Evolutionary conservation across 2,797 vertebrate genomes (phyloP), one percentile per base, ranked within the genome.

Genomic region (Enteromius paludinosus): DNA sequence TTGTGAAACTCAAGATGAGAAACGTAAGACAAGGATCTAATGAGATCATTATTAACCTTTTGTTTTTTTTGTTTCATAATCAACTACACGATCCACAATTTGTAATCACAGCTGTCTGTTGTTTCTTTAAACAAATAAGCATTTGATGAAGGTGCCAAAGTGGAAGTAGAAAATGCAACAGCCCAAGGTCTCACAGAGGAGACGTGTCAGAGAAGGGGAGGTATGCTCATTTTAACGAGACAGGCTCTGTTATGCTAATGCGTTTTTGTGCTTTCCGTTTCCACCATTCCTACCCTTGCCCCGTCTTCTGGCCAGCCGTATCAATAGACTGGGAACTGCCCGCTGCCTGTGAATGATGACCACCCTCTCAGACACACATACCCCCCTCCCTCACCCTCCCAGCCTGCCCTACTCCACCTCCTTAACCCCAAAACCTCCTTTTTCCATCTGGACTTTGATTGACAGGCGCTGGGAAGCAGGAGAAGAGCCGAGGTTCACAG

Each of bases 371-470:
- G 49, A 78, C 49, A 76, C 30, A 75, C 52, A 62, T 18, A 56
- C 65, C 64, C 76, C 74, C 68, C 23, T 81, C 66, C 49, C 52
- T 68, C 23, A 35, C 52, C 38, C 86, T 41, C 72, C 65, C 43
- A 70, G 59, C 68, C n/a, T 76, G 47, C 84, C 84, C 86, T 77
- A 78, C 76, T 87, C 85, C 25, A 59, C 30, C 84, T 84, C 86
- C 66, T 86, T 86, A 84, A 82, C 85, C 83, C 77, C 75, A 82
- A 87, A 87, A 84, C 87, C 64, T 90, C 89, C 83, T 91, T 86
- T 86, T 71, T 90, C 92, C 93, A 93, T 94, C 93, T 93, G 91
- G 91, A 84, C 71, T 88, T 88, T 94, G 94, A 94, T 87, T 93
- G 93, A 94, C 94, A 93, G 92, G 87, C 91, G 87, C 87, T 90